Percentiles rank a stretch among this genome's conserved stretches.
Evolutionary conservation across 92 coral and sea anemone species (phyloP).

Genomic region (Phenganax marumi): DNA sequence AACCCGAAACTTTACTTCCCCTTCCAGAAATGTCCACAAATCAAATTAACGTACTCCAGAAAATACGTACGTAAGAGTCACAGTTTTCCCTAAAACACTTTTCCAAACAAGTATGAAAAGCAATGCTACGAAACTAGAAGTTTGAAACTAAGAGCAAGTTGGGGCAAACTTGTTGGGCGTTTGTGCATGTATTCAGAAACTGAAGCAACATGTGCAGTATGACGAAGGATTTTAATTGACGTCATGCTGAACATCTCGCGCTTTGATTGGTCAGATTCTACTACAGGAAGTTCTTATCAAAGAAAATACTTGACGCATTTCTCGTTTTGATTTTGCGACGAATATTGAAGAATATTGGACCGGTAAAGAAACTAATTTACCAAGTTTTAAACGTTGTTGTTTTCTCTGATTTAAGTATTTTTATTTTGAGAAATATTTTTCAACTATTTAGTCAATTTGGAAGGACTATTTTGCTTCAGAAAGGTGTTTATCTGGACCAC

Average conservation of each 20-base stretch:
- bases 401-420: neutral
- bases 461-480: neutral
- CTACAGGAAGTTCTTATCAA: constrained; percentile 1
- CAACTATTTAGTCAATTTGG: neutral
- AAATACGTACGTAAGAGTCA: no score
- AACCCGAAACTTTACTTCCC: no score
- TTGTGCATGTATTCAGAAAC: no score
- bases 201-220: no score
- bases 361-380: neutral
- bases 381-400: neutral
- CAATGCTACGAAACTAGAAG: no score
- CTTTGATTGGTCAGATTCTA: constrained; percentile 9
- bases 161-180: no score
- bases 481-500: neutral
- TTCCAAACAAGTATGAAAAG: no score
- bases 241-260: neutral
- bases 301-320: neutral
- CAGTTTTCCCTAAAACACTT: no score
- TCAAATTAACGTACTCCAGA: no score
- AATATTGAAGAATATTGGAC: constrained; percentile 16
- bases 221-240: neutral
- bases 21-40: no score
- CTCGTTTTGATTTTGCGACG: neutral
- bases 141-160: no score
- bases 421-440: neutral